Base-by-base conservation (phyloP, 2,113 vertebrate species). In the Heliornis fulica region DNA sequence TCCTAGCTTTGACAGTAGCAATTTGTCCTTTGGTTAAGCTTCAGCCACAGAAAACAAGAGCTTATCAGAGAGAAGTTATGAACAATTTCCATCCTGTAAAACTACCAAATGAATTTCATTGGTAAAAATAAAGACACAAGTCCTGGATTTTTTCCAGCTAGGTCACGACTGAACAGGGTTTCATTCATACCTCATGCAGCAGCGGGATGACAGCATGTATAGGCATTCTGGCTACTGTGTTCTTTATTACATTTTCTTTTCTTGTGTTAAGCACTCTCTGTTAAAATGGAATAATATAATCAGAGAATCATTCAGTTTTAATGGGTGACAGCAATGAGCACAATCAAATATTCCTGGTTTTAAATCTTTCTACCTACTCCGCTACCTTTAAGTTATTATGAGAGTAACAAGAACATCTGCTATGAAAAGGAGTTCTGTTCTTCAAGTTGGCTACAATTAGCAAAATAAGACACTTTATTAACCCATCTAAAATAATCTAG, bases 221-320 rank as follows among this genome's bases (percentile, higher is more conserved):
- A 48, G 99, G 99, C 97, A 99, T 97, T 97, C 98, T 98, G 92
- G 99, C 97, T 92, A 99, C 98, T 1, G 99, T 99, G 96, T 98
- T 99, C 98, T 98, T 99, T 93, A 99, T 99, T 79, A 99, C 72
- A 15, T 79, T 88, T 11, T 99, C 98, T 90, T 99, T 99, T 77
- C 97, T 99, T 60, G 98, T 99, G 91, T 98, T 99, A 76, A 99
- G 98, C 88, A 99, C 98, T 99, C 99, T 99, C 99, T 99, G 97
- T 95, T 82, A 90, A 84, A 87, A 94, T 57, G 57, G 38, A 93
- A 96, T 84, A 61, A 76, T 11, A 38, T 0, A 1, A 64, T 72
- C 34, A 93, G 69, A 65, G 23, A 83, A 66, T 40, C 28, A 80
- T 48, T 54, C 40, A 22, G 22, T 41, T 78, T 75, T 60, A 93